Base-by-base conservation (phyloP, 2,797 vertebrate species). In the Siniperca scherzeri region DNA sequence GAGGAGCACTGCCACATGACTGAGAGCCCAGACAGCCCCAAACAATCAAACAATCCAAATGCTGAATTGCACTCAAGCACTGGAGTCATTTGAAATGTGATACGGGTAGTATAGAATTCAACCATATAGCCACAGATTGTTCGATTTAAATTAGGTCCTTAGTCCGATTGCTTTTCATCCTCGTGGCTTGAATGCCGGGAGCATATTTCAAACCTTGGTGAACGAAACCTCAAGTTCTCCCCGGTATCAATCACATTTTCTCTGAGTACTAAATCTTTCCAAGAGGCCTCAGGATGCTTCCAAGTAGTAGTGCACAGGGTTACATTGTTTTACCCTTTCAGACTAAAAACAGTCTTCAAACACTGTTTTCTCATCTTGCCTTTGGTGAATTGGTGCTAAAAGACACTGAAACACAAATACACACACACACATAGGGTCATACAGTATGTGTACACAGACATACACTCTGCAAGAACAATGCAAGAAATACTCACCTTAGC, bases 1-100 rank as follows among this genome's bases (percentile, higher is more conserved):
- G 40, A 91, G 88, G 88, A 93, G 91, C 86, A 84, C 87, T 92
- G 92, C 93, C 94, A 93, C 92, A 93, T 88, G 91, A 95, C 82
- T 88, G 88, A 81, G 87, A 91, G 91, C 88, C 92, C 92, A 91
- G 92, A 93, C 92, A 89, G 91, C 87, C 85, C 92, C 88, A 91
- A 93, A 93, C 90, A 94, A 91, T 94, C 91, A 91, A 91, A 92
- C 90, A 88, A 87, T 86, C 89, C 91, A 81, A 93, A 89, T 2
- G 74, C 80, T 74, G 81, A 94, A 91, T 88, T 89, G 83, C 86
- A 80, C 85, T 87, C 83, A 74, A 88, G 85, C 77, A 66, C 83
- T 91, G 87, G 81, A 94, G 87, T 91, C 86, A 91, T 93, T 92
- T 86, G 88, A 89, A 94, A 91, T 78, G 85, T 38, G 84, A 92